These are phyloP conservation scores for Spodoptera littoralis DNA, from an alignment of 2,888 invertebrate genomes.

Conservation along the genomic window DNA sequence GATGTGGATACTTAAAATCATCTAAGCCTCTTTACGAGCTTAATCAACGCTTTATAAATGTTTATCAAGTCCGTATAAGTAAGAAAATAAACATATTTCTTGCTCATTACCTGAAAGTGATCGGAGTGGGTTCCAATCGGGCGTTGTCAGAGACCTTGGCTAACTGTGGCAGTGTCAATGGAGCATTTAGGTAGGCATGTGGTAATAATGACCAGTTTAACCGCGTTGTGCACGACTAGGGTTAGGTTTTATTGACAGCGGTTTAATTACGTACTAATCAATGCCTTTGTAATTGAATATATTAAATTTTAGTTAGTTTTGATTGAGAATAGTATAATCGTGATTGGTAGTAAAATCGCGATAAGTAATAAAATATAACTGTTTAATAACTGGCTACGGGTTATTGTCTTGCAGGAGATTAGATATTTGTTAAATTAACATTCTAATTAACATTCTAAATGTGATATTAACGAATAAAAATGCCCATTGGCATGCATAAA, in stretches of 20 bases:
- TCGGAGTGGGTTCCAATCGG: conserved; percentile 57
- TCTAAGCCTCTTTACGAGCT: background rate
- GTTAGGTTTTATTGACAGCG: conserved; percentile 37
- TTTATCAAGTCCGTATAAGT: conserved; percentile 20
- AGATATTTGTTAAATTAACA: too few relatives aligned
- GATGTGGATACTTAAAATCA: background rate
- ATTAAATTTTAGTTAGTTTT: too few relatives aligned
- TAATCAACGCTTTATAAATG: conserved; percentile 8
- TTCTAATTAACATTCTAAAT: too few relatives aligned
- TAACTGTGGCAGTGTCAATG: conserved; percentile 68
- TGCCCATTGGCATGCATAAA: too few relatives aligned
- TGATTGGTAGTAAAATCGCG: too few relatives aligned
- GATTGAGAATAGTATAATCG: too few relatives aligned
- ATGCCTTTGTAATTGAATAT: too few relatives aligned
- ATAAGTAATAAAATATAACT: too few relatives aligned
- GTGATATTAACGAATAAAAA: too few relatives aligned
- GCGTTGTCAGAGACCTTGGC: conserved; percentile 72
- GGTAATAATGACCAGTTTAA: conserved; percentile 63
- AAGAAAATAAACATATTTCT: conserved; percentile 55
- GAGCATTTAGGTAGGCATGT: conserved; percentile 62
- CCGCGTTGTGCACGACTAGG: conserved; percentile 46
- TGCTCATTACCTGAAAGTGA: conserved; percentile 72
- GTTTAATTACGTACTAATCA: too few relatives aligned
- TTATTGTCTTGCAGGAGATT: too few relatives aligned
- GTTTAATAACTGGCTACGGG: too few relatives aligned